Evolutionary conservation across 1,140 invertebrate species (phyloP).

Genomic region (Heterodera carotae): DNA sequence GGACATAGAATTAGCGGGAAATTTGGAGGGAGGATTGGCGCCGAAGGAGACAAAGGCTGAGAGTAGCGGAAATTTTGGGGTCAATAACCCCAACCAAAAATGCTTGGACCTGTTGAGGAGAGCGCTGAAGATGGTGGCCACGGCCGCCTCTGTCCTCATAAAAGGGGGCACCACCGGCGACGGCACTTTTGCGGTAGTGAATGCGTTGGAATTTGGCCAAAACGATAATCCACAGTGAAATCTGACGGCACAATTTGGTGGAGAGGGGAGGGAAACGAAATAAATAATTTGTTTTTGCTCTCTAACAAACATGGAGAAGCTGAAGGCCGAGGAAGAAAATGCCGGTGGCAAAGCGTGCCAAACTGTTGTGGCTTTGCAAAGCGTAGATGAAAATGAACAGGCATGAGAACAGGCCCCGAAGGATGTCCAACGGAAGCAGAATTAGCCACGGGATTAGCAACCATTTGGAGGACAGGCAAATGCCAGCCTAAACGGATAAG

Average conservation of each 20-base stretch:
- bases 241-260: constrained; percentile 45
- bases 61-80: not conserved
- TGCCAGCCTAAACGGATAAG: not conserved
- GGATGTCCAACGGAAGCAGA: constrained; percentile 59
- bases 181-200: constrained; percentile 51
- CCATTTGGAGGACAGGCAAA: constrained; percentile 46
- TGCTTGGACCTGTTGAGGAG: constrained; percentile 7
- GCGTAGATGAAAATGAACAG: constrained; percentile 65
- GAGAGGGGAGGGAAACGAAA: not conserved
- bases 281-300: not conserved
- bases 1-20: too few relatives aligned
- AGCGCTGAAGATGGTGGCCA: not conserved
- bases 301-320: constrained; percentile 59
- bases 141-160: constrained; percentile 4
- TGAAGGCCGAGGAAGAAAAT: constrained; percentile 65
- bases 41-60: too few relatives aligned
- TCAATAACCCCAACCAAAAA: not conserved
- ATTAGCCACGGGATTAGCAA: constrained; percentile 62
- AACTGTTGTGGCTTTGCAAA: constrained; percentile 58
- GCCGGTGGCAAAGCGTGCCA: constrained; percentile 62
- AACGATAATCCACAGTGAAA: constrained; percentile 59
- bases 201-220: constrained; percentile 65
- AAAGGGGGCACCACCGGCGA: not conserved
- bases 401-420: constrained; percentile 61
- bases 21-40: too few relatives aligned